Evolutionary conservation across 92 coral and sea anemone species (phyloP), one percentile per base, ranked within the genome.

Genomic region (Bergia sp.): DNA sequence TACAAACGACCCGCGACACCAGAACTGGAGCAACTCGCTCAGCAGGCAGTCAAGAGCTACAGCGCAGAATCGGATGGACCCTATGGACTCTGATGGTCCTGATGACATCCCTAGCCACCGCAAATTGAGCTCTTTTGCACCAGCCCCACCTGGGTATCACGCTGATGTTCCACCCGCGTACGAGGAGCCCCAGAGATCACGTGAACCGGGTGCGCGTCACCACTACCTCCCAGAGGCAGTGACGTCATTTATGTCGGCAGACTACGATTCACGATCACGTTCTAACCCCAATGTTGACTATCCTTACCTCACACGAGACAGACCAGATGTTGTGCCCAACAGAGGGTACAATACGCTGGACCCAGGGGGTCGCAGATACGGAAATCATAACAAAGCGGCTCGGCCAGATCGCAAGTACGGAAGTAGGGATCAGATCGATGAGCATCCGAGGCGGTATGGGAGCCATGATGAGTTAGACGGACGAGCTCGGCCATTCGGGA

Each of bases 171-270:
- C 98, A 18, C 96, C 96, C 0, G 91, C 96, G 41, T 93, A 93
- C 81, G 96, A 93, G 87, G 92, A 93, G 64, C 92, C 92, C 16
- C 86, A 86, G 43, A 88, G 42, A 84, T 44, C 78, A 84, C 43
- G 16, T 37, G 85, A 82, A 0, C 89, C 80, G 4, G 75, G 75
- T 23, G 79, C 87, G 29, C 92, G 90, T 18, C 55, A 73, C 78
- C 88, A 89, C 20, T 93, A 92, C 84, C 95, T 94, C 15, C 86
- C 91, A 76, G 96, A 95, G 73, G 91, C 95, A 3, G 98, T 95
- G 89, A 95, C 98, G 88, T 95, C 98, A 80, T 95, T 95, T 79
- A 95, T 95, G 95, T 93, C 98, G 61, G 87, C 93, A 47, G 98
- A 91, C 39, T 90, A 89, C 86, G 96, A 92, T 67, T 91, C 94